Evolutionary conservation across 2,888 invertebrate species (phyloP), one percentile per base, ranked within the genome.

Genomic region (Drosophila neonasuta): DNA sequence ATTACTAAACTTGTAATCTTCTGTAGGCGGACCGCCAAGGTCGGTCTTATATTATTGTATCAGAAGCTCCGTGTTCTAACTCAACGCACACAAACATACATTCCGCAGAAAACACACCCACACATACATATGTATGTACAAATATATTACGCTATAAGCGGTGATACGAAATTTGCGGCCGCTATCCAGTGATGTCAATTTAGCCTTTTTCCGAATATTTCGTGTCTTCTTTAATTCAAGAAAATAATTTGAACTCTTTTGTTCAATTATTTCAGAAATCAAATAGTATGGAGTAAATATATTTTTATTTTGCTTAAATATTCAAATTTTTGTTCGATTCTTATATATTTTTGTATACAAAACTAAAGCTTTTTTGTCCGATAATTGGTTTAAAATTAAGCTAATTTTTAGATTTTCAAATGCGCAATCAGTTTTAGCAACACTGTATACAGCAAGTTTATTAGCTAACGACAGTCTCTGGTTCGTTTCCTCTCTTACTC

Each of bases 31-130:
- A 17, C 10, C 10, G 20, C 8, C 41, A 59, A 59, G 59, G 59
- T 44, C 59, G 54, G 11, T 55, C n/a, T 54, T 54, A 30, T 52
- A 54, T 36, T 36, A 36, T 59, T 41, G 39, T 9, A 15, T 13
- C 8, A 24, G 10, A 20, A 50, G 41, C 30, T 39, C 44, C 32
- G n/a, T 32, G 34, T 56, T 52, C 52, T 59, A 39, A 50, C 13
- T 20, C 42, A 11, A 42, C 39, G 45, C 44, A 32, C 32, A 24
- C 20, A 30, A 15, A 20, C 7, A 15, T 32, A 39, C 13, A 58
- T 1, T 7, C 15, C 24, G 24, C 24, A 24, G 24, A 24, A 11
- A 10, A 29, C 11, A 9, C 9, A 11, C 8, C 9, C 4, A 17
- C 15, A 32, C 24, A 24, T 24, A 6, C 24, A 34, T 7, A 42